phyloP scores from a whole-genome alignment of 2,888 invertebrate species.

The Ceramica pisi region DNA sequence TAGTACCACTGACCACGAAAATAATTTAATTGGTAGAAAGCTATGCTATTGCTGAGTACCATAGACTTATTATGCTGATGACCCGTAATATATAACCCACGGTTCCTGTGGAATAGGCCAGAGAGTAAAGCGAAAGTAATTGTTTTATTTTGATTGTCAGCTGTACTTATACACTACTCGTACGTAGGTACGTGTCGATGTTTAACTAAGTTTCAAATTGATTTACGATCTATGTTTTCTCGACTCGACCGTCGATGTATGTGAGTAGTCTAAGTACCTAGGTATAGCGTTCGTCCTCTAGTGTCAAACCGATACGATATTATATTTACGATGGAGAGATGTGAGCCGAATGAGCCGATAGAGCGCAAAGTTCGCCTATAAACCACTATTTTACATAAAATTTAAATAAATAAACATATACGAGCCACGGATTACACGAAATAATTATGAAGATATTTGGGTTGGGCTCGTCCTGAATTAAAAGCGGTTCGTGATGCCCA shows the following conservation, averaged over 20 bases:
- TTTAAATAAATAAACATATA: background rate
- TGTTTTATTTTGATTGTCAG: background rate
- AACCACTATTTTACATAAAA: no score
- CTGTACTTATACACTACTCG: background rate
- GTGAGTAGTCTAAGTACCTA: no score
- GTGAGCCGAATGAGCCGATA: no score
- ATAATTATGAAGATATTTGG: background rate
- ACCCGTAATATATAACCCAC: background rate
- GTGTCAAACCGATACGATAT: background rate
- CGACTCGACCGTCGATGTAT: background rate
- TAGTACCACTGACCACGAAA: background rate
- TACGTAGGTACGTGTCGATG: background rate
- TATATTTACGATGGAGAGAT: background rate
- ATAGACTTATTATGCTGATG: background rate
- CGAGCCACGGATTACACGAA: background rate
- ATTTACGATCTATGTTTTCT: background rate
- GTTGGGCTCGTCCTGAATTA: background rate
- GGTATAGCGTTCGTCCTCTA: background rate
- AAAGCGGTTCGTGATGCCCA: background rate
- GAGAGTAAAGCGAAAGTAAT: background rate
- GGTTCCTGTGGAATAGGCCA: background rate
- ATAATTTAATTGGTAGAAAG: background rate
- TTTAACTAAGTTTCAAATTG: conserved; percentile 8
- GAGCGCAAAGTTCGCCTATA: no score
- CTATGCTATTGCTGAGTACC: background rate